Evolutionary conservation across 1,140 invertebrate species (phyloP).

Genomic region (Maconellicoccus hirsutus): DNA sequence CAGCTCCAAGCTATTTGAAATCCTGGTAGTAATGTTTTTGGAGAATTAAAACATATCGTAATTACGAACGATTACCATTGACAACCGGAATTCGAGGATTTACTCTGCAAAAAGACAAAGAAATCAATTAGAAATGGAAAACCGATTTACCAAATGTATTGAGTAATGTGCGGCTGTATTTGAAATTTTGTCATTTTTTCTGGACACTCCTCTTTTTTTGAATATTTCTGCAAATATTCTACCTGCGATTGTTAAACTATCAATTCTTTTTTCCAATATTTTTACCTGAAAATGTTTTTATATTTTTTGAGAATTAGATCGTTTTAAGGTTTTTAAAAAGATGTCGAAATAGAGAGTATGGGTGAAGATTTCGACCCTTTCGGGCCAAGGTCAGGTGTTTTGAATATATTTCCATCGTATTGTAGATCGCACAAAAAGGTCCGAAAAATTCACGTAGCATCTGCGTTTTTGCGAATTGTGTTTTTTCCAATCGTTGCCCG

Average conservation of each 20-base stretch:
- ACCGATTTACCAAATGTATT: too few relatives aligned
- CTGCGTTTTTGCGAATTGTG: neutral
- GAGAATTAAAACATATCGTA: too few relatives aligned
- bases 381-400: neutral
- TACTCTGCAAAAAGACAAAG: too few relatives aligned
- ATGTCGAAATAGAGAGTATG: neutral
- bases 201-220: neutral
- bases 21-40: too few relatives aligned
- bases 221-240: neutral
- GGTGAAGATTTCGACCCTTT: neutral
- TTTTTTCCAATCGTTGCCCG: neutral
- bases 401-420: constrained; percentile 4
- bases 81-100: too few relatives aligned
- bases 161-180: too few relatives aligned
- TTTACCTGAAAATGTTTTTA: neutral
- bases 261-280: neutral
- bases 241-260: neutral
- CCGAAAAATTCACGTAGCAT: neutral
- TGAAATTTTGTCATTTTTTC: neutral
- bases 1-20: too few relatives aligned
- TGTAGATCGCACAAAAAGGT: neutral
- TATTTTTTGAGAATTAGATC: constrained; percentile 5
- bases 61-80: too few relatives aligned
- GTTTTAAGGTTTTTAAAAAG: neutral
- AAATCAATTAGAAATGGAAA: too few relatives aligned